These are phyloP conservation scores for Pseudococcus viburni DNA, from an alignment of 2,888 invertebrate species.

Conservation along the genomic window DNA sequence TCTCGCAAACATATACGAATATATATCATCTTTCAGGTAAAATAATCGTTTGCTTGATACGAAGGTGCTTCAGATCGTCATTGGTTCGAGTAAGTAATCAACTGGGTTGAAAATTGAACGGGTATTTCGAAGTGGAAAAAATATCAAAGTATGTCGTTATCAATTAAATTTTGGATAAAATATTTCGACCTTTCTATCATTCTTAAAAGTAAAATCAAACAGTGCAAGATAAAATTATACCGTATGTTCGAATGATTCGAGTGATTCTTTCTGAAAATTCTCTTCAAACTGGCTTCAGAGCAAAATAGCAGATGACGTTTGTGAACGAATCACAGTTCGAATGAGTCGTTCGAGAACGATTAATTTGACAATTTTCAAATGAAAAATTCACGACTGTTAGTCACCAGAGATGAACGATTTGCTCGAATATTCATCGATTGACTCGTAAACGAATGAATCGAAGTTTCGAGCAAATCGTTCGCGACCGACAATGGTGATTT, in stretches of 20 bases:
- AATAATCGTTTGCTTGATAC: too few species aligned
- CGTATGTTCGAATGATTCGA: slow-evolving; percentile 6
- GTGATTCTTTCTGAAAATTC: background rate
- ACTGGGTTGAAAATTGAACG: background rate
- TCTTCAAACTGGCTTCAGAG: background rate
- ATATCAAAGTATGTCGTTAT: background rate
- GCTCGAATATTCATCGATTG: background rate
- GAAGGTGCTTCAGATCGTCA: too few species aligned
- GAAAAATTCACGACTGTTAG: background rate
- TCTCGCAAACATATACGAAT: background rate
- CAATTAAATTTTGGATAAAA: background rate
- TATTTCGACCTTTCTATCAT: background rate
- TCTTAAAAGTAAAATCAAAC: background rate
- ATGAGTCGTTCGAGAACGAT: background rate
- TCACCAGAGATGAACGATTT: background rate
- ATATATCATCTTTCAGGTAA: background rate
- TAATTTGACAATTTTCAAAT: background rate
- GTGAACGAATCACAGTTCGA: background rate
- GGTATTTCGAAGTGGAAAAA: slow-evolving; percentile 32
- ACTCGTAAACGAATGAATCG: background rate
- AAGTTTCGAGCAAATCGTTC: background rate
- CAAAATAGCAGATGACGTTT: background rate
- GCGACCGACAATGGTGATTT: background rate
- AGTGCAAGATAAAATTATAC: background rate
- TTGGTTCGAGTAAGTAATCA: too few species aligned